Conservation (phyloP, 1,140 invertebrate genomes). For the Drosophila chauvacae region DNA sequence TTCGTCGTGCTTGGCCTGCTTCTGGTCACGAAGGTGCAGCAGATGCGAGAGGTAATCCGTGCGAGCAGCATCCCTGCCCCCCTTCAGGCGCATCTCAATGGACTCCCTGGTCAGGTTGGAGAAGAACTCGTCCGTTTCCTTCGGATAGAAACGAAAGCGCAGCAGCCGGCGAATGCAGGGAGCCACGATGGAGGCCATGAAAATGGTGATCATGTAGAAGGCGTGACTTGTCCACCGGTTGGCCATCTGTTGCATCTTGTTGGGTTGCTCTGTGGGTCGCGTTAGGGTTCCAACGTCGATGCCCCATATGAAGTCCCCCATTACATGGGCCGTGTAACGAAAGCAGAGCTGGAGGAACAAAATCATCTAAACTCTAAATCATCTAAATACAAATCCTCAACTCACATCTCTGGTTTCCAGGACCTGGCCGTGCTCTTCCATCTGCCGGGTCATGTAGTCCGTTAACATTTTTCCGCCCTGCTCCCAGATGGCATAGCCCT, state of each 20-base stretch:
- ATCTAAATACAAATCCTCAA: background rate
- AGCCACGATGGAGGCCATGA: constrained; percentile 57
- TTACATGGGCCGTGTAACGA: constrained; percentile 85
- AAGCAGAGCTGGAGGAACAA: constrained; percentile 65
- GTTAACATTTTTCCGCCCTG: constrained; percentile 60
- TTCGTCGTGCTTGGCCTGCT: constrained; percentile 86
- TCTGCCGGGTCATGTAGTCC: constrained; percentile 38
- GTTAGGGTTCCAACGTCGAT: constrained; percentile 83
- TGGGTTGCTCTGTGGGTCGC: constrained; percentile 29
- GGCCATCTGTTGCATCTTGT: constrained; percentile 62
- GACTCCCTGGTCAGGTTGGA: constrained; percentile 68
- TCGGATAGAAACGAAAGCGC: constrained; percentile 61
- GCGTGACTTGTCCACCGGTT: constrained; percentile 58
- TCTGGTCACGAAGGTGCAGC: constrained; percentile 77
- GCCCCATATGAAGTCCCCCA: constrained; percentile 85
- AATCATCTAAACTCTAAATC: background rate
- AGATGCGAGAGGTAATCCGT: constrained; percentile 84
- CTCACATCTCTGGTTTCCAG: constrained; percentile 74
- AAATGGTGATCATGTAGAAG: constrained; percentile 62
- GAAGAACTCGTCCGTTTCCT: constrained; percentile 79
- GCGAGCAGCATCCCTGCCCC: constrained; percentile 80
- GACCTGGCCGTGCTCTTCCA: constrained; percentile 15
- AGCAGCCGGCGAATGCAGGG: constrained; percentile 43
- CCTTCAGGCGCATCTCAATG: constrained; percentile 67
- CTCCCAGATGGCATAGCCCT: constrained; percentile 70